phyloP scores from a whole-genome alignment of 2,113 vertebrate species.

The Cromileptes altivelis region DNA sequence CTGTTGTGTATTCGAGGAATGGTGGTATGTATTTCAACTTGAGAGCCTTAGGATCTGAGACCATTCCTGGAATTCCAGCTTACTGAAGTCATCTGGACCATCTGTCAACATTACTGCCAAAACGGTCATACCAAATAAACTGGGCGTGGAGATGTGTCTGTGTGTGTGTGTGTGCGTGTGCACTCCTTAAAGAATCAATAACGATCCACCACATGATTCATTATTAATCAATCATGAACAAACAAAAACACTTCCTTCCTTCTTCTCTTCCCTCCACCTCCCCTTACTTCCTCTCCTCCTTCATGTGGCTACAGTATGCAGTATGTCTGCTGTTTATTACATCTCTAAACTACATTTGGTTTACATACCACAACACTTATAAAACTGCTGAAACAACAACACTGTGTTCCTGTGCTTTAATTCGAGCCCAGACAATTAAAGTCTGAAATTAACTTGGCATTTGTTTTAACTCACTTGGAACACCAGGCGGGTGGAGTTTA shows the following conservation, averaged over 20 bases:
- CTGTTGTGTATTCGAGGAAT: slow-evolving; percentile 2
- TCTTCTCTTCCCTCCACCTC: not conserved
- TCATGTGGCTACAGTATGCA: not conserved
- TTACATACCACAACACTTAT: not conserved
- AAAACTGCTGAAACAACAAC: slow-evolving; percentile 6
- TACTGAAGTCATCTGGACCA: slow-evolving; percentile 46
- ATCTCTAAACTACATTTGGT: slow-evolving; percentile 1
- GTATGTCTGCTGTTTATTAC: slow-evolving; percentile 14
- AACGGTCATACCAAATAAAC: slow-evolving; percentile 14
- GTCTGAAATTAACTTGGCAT: slow-evolving; percentile 2
- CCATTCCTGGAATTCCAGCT: slow-evolving; percentile 48
- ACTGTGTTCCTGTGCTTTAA: not conserved
- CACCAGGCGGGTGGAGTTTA: slow-evolving; percentile 20
- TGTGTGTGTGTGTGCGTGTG: not conserved
- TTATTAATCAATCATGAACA: not conserved
- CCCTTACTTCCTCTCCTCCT: not conserved
- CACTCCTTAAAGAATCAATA: not conserved
- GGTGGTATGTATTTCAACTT: not conserved
- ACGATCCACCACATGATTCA: not conserved
- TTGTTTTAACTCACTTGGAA: not conserved
- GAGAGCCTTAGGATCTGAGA: slow-evolving; percentile 3
- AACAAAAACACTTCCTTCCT: not conserved
- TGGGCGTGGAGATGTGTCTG: not conserved
- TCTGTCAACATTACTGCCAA: slow-evolving; percentile 36
- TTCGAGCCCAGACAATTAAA: slow-evolving; percentile 3